Base-by-base conservation (phyloP, 92 coral and sea anemone genomes). In the Phenganax stokvisi region DNA sequence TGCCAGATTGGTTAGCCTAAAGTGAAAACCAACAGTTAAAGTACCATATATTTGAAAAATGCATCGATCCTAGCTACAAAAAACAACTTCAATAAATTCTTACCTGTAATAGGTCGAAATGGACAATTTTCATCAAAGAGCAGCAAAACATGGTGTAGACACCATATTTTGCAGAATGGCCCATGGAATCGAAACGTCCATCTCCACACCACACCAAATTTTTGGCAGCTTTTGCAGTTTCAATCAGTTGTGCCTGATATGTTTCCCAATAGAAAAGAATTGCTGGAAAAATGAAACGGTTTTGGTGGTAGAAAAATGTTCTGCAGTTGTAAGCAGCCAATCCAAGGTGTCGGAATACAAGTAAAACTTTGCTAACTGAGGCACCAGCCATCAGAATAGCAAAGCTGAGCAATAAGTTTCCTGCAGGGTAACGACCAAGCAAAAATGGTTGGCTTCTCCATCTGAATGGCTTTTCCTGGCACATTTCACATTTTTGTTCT, bases 311-410 rank as follows among this genome's bases (percentile, higher is more conserved):
- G 78, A 51, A 73, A 28, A 73, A 73, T 28, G 71, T 73, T 54
- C 78, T n/a, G 51, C 58, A 73, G 28, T 57, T 73, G 78, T 80
- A 73, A 16, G 64, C 85, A 29, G 81, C 66, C 15, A 80, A 70
- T 7, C 85, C 85, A 83, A 80, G 80, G 74, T 85, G 85, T 75
- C 57, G 80, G 66, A 85, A 85, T 13, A 85, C 80, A 30, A 85
- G 81, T 15, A 71, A n/a, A 12, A 85, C 31, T 57, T 80, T 85
- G 70, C 85, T 71, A 15, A 85, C 44, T 16, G 88, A 85, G 57
- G 88, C 88, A 55, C 88, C 88, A 25, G 88, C 85, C 88, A 80
- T 85, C 30, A 73, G 81, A 20, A 80, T 54, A 30, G 58, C 85
- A 85, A 85, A 80, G 55, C 80, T 58, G 25, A 80, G 81, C 60